phyloP scores from a whole-genome alignment of 1,140 invertebrate genomes.

The Episyrphus balteatus region DNA sequence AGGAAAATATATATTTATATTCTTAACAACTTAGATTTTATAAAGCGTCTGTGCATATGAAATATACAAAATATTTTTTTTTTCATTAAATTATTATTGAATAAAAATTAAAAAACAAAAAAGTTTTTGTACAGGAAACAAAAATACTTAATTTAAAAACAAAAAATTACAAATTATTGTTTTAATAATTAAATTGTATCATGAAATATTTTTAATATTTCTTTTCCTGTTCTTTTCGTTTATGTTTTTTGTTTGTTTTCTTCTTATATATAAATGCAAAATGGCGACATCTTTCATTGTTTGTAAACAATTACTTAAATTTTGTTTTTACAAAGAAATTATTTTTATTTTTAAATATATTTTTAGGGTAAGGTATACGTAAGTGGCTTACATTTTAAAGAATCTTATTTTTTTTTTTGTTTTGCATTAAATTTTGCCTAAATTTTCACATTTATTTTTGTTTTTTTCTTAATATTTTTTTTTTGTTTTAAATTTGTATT shows the following conservation, averaged over 20 bases:
- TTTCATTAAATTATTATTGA: background rate
- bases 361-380: conserved; percentile 7
- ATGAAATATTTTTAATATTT: conserved; percentile 2
- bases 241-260: conserved; percentile 10
- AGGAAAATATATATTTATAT: background rate
- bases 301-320: background rate
- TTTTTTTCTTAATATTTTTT: conserved; percentile 2
- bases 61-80: background rate
- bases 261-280: conserved; percentile 30
- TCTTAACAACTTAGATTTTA: background rate
- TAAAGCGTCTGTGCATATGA: background rate
- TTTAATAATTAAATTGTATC: conserved; percentile 12
- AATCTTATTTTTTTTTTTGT: conserved; percentile 10
- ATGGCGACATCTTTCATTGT: conserved; percentile 20
- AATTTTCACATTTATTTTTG: conserved; percentile 2
- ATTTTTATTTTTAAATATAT: conserved; percentile 11
- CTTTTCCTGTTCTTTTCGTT: conserved; percentile 5
- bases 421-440: conserved; percentile 8
- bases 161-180: background rate
- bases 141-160: too few species aligned
- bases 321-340: conserved; percentile 11
- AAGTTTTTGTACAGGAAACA: too few species aligned
- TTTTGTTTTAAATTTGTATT: conserved; percentile 1
- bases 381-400: too few species aligned
- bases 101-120: too few species aligned